Conservation (phyloP, 2,113 vertebrate species). For the Helogale parvula region DNA sequence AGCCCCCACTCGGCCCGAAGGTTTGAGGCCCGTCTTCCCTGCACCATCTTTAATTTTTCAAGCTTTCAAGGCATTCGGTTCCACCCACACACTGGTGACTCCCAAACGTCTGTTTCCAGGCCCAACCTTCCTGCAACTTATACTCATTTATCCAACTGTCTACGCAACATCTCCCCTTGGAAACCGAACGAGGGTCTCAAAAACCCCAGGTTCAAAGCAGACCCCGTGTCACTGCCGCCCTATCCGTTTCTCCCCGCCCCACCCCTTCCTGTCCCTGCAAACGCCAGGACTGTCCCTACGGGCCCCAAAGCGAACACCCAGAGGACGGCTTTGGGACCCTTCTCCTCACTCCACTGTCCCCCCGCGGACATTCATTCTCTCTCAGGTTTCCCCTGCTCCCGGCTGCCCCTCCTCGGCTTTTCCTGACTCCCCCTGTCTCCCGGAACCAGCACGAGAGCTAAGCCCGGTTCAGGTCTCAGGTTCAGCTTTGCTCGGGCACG, state of each 20-base stretch:
- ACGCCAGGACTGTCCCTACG: rapidly evolving
- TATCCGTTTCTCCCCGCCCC: rapidly evolving
- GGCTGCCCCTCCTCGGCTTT: not conserved
- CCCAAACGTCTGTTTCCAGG: not conserved
- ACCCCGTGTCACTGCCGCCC: rapidly evolving
- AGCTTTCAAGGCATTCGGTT: too few relatives aligned
- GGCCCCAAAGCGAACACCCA: rapidly evolving
- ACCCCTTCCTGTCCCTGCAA: not conserved
- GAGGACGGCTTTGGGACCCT: not conserved
- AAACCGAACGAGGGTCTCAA: rapidly evolving
- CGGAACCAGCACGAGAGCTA: rapidly evolving
- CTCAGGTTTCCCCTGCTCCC: not conserved
- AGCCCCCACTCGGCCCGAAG: not conserved
- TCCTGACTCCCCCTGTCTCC: not conserved
- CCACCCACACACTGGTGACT: rapidly evolving
- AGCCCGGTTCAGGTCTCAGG: not conserved
- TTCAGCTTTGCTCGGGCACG: rapidly evolving
- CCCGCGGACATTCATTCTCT: rapidly evolving
- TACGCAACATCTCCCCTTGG: not conserved
- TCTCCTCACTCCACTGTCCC: rapidly evolving
- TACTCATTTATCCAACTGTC: not conserved
- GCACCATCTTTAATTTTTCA: not conserved
- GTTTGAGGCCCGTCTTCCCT: not conserved
- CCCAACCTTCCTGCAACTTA: not conserved
- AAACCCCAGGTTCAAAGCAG: not conserved